Conservation (phyloP, 1,140 invertebrate genomes). For the Asbolus verrucosus region DNA sequence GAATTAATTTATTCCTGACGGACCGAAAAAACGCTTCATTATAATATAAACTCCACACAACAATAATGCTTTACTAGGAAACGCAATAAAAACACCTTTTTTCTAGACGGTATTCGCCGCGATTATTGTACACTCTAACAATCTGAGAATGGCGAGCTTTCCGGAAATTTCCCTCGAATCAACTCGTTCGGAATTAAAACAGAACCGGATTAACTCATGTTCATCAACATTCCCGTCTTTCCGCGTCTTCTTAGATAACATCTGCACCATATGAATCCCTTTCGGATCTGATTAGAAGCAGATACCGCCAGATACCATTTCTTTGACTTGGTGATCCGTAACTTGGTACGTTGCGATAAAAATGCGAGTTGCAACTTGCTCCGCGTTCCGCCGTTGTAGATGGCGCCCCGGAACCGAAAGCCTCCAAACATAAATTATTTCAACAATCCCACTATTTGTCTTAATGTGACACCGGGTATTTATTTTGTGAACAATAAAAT, state of each 20-base stretch:
- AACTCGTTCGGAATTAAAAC: conserved; percentile 7
- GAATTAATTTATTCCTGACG: conserved; percentile 30
- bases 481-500: no score
- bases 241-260: conserved; percentile 49
- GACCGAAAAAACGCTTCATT: conserved; percentile 20
- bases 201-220: conserved; percentile 26
- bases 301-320: conserved; percentile 55
- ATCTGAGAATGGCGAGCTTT: neutral
- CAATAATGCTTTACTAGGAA: conserved; percentile 17
- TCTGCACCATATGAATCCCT: conserved; percentile 45
- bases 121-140: neutral
- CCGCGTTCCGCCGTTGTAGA: neutral
- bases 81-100: conserved; percentile 9
- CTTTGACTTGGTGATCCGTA: conserved; percentile 53
- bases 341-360: conserved; percentile 40
- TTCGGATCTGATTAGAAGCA: conserved; percentile 49
- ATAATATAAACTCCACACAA: conserved; percentile 18
- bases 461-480: neutral
- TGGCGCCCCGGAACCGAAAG: neutral
- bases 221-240: conserved; percentile 44
- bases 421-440: neutral
- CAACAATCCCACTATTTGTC: neutral
- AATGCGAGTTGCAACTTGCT: conserved; percentile 42
- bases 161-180: conserved; percentile 8
- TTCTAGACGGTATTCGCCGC: no score